Evolutionary conservation across 2,113 vertebrate species (phyloP).

Genomic region (Limanda limanda): DNA sequence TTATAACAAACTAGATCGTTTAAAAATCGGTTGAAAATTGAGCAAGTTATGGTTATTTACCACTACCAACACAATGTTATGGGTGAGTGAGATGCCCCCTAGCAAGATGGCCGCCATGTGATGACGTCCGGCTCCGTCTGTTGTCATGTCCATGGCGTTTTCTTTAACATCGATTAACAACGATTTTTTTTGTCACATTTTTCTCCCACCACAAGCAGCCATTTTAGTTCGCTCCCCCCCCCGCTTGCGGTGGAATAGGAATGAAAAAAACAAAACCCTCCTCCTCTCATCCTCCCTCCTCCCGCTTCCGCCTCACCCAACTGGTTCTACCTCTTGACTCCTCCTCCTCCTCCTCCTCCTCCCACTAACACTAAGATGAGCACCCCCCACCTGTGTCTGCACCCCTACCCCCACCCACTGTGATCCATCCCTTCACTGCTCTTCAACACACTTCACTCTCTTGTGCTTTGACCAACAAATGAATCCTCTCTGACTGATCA

Average conservation of each 20-base stretch:
- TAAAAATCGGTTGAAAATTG: too few species aligned
- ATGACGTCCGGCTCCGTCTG: too few species aligned
- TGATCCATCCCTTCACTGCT: conserved; percentile 60
- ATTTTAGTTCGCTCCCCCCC: conserved; percentile 39
- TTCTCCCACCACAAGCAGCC: conserved; percentile 49
- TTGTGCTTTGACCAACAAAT: conserved; percentile 50
- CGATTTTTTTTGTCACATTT: conserved; percentile 61
- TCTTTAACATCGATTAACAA: conserved; percentile 66
- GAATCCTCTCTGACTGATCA: conserved; percentile 56
- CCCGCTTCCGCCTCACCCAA: conserved; percentile 39
- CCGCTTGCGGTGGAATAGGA: conserved; percentile 49
- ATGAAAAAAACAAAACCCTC: conserved; percentile 25
- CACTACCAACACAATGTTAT: too few species aligned
- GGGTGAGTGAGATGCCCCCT: too few species aligned
- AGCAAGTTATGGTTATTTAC: too few species aligned
- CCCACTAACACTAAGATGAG: conserved; percentile 58
- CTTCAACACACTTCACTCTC: conserved; percentile 45
- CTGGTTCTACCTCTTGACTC: conserved; percentile 56
- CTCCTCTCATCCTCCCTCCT: conserved; percentile 30
- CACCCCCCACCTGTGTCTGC: conserved; percentile 43
- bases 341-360: conserved; percentile 51
- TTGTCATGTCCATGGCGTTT: conserved; percentile 56
- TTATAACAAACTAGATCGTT: too few species aligned
- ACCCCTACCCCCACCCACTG: conserved; percentile 46
- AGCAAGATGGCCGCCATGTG: too few species aligned